Evolutionary conservation across 2,888 invertebrate genomes (phyloP).

Genomic region (Charanyca ferruginea): DNA sequence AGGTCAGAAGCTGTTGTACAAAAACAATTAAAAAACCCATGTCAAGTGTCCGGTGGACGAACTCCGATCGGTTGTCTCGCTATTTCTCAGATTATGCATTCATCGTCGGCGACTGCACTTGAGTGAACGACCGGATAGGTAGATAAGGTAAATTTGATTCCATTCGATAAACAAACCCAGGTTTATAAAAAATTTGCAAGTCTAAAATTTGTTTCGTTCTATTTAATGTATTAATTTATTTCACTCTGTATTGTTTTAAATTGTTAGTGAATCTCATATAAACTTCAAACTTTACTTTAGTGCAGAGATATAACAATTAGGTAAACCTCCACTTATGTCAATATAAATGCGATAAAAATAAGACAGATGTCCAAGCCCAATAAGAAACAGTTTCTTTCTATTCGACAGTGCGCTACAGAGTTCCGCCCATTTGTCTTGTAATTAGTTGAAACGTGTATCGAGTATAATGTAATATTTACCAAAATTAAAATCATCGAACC

Average conservation of each 20-base stretch:
- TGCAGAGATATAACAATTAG: too few species aligned
- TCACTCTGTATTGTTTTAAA: not conserved
- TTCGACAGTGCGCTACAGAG: not conserved
- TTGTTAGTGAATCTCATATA: not conserved
- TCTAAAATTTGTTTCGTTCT: not conserved
- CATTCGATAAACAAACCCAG: not conserved
- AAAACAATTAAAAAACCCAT: slow-evolving; percentile 16
- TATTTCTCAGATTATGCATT: slow-evolving; percentile 13
- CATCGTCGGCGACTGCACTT: slow-evolving; percentile 7
- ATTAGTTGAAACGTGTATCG: not conserved
- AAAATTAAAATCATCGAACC: not conserved
- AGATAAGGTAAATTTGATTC: not conserved
- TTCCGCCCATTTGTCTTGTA: not conserved
- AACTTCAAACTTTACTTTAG: too few species aligned
- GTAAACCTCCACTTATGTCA: too few species aligned
- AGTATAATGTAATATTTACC: not conserved
- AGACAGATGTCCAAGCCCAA: not conserved
- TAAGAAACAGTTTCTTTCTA: not conserved
- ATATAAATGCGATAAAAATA: too few species aligned
- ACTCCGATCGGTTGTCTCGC: not conserved
- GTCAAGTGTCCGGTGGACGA: not conserved
- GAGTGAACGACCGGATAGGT: slow-evolving; percentile 2
- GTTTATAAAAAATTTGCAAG: slow-evolving; percentile 13
- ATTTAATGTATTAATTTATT: not conserved
- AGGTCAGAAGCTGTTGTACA: not conserved